These are phyloP conservation scores for Dolichopus griseipennis DNA, from an alignment of 2,888 invertebrate genomes.

Conservation along the genomic window DNA sequence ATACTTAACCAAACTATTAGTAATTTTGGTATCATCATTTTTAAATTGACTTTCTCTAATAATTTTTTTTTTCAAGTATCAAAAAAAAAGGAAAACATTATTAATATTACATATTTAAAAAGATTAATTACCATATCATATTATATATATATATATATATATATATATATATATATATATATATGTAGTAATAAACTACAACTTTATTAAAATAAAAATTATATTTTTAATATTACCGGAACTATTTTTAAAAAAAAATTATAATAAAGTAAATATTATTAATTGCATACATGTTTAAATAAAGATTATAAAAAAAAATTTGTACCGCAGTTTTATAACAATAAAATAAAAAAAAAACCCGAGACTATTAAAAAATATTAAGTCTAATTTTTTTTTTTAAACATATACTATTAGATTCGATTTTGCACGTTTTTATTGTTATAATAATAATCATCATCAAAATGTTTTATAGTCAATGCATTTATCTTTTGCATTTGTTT, in stretches of 20 bases:
- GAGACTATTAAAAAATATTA: too few relatives aligned
- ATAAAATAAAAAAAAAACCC: background rate
- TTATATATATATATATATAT: too few relatives aligned
- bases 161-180: too few relatives aligned
- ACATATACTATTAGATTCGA: background rate
- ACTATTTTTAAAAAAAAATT: background rate
- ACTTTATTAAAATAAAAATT: background rate
- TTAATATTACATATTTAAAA: background rate
- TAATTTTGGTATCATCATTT: too few relatives aligned
- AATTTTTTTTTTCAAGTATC: background rate
- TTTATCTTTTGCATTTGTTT: too few relatives aligned
- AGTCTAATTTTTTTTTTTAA: background rate
- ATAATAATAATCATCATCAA: too few relatives aligned
- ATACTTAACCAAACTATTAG: too few relatives aligned
- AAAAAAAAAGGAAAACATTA: background rate
- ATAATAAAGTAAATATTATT: too few relatives aligned
- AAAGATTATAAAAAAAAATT: background rate
- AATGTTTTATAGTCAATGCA: too few relatives aligned
- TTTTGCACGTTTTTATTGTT: too few relatives aligned
- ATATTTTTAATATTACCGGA: background rate
- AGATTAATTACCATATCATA: background rate
- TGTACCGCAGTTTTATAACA: background rate
- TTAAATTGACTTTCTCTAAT: background rate
- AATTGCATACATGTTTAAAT: too few relatives aligned
- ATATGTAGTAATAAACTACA: background rate